These are phyloP conservation scores for Ophioderma brevispina DNA, from an alignment of 35 echinoderm and acorn worm species.

Conservation along the genomic window DNA sequence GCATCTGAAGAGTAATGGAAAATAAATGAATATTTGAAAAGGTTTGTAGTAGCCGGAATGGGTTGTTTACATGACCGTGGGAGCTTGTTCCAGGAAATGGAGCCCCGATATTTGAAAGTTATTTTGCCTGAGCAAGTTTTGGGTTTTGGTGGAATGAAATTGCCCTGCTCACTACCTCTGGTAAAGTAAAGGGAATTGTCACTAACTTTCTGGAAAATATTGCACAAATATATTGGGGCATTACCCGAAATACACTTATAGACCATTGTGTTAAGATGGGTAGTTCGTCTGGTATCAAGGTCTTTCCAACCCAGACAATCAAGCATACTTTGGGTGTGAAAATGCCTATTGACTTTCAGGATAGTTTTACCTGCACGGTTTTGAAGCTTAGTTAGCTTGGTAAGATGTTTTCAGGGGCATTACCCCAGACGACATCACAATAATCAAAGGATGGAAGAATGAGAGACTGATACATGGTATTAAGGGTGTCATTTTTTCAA, in stretches of 20 bases:
- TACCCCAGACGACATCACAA: background rate
- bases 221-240: too few species aligned
- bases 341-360: background rate
- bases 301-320: background rate
- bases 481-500: background rate
- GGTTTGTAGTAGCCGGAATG: background rate
- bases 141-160: too few species aligned
- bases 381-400: background rate
- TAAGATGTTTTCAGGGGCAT: background rate
- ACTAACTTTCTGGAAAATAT: too few species aligned
- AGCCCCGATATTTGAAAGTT: background rate
- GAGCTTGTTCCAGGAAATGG: background rate
- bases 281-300: background rate
- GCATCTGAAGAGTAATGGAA: too few species aligned
- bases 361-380: background rate
- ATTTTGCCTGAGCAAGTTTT: too few species aligned
- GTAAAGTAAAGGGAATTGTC: too few species aligned
- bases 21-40: too few species aligned
- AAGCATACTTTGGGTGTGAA: too few species aligned
- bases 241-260: too few species aligned
- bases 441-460: background rate
- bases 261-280: too few species aligned
- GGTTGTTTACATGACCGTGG: background rate
- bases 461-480: background rate
- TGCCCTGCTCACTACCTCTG: too few species aligned